Evolutionary conservation across 1,140 invertebrate genomes (phyloP), one percentile per base, ranked within the genome.

Genomic region (Calephelis nemesis): DNA sequence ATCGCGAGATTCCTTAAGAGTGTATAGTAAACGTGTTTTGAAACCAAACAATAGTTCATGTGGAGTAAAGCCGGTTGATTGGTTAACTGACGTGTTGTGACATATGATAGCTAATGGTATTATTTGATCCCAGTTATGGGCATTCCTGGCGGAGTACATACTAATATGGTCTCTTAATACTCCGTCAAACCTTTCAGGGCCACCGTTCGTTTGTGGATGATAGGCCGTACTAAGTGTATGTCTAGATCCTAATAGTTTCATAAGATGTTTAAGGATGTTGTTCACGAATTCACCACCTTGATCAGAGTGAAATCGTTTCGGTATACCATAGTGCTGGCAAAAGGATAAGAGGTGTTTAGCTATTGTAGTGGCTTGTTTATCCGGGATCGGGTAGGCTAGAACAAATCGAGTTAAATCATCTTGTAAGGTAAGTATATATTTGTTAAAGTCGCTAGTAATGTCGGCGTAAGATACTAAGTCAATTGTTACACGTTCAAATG

Each of bases 1-100:
- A 11, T 83, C 74, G 1, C 70, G 70, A 12, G 66, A 63, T 39
- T 47, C 5, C 65, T 78, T 82, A 13, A 81, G 8, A 0, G 74
- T 71, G 60, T 77, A 83, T 30, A 87, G 77, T n/a, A 79, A 63
- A 30, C 70, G 76, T 7, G 89, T 77, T 69, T 87, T 83, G 58
- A 71, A 70, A 10, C 91, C 91, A 63, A 90, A 92, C 11, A 93
- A n/a, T 5, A 93, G 50, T 78, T 92, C 85, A 63, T 87, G 87
- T 0, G 92, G 87, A 6, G 82, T 81, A 48, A 68, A 84, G 30
- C 68, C 69, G 70, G 69, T 77, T 0, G 81, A 74, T 64, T 72
- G 70, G 63, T 93, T 92, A 4, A 78, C 40, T 15, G 87, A 76
- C 0, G 87, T 89, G 49, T 93, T 93, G 68, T 92, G 91, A 6